These are phyloP conservation scores for Trichosurus vulpecula DNA, from an alignment of 2,797 vertebrate species.

Conservation along the genomic window DNA sequence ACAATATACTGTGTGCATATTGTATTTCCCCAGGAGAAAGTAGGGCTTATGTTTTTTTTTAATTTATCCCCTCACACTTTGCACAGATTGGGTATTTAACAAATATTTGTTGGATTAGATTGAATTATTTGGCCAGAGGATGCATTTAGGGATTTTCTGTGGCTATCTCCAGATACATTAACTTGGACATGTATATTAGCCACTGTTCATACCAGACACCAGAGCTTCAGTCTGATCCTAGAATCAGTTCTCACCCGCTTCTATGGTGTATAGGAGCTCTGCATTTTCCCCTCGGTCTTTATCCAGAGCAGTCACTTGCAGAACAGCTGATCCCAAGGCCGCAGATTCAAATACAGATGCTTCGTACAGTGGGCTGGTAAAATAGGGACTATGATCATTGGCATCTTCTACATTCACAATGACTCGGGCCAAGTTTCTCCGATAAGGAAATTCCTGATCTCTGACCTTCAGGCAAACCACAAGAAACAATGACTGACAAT, in stretches of 20 bases:
- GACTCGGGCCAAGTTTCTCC: conserved; percentile 94
- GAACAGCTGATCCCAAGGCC: conserved; percentile 94
- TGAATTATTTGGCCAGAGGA: conserved; percentile 20
- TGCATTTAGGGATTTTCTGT: not conserved
- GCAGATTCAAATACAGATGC: conserved; percentile 96
- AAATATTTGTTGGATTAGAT: not conserved
- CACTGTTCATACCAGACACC: not conserved
- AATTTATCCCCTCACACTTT: not conserved
- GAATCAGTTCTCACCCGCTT: conserved; percentile 89
- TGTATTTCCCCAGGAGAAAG: not conserved
- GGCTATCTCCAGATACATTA: not conserved
- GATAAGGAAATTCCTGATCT: conserved; percentile 98
- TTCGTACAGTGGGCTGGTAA: conserved; percentile 94
- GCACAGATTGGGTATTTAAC: not conserved
- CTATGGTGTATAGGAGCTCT: conserved; percentile 93
- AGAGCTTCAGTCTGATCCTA: not conserved
- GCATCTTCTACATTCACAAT: conserved; percentile 95
- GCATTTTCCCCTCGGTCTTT: conserved; percentile 98
- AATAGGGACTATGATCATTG: conserved; percentile 96
- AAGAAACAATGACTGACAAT: conserved; percentile 22
- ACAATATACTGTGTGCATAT: not conserved
- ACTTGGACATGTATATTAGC: not conserved
- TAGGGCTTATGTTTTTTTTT: not conserved
- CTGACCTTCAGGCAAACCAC: conserved; percentile 89
- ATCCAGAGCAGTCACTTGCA: conserved; percentile 96